Evolutionary conservation across 2,888 invertebrate genomes (phyloP).

Genomic region (Neoitamus cyanurus): DNA sequence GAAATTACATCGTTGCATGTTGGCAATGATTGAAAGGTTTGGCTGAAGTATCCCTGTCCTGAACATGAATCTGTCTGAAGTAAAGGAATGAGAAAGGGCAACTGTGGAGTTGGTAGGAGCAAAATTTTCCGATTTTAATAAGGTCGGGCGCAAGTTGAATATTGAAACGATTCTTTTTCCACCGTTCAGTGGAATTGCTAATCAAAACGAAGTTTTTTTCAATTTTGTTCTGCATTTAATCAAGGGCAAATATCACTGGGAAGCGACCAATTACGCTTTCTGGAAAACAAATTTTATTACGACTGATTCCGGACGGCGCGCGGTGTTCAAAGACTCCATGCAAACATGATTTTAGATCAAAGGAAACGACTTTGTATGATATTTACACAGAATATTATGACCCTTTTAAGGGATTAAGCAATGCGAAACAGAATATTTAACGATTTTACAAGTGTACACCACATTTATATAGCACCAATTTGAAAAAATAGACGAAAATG

Average conservation of each 20-base stretch:
- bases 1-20: conserved; percentile 11
- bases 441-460: not conserved
- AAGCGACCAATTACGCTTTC: not conserved
- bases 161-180: not conserved
- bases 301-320: not conserved
- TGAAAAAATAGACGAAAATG: too few relatives aligned
- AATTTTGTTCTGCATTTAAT: not conserved
- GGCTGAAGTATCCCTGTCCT: not conserved
- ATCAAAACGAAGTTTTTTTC: not conserved
- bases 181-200: not conserved
- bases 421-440: not conserved
- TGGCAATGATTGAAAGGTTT: not conserved
- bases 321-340: not conserved
- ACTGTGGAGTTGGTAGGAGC: not conserved
- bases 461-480: too few relatives aligned
- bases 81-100: not conserved
- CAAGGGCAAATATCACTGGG: not conserved
- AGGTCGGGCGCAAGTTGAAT: not conserved
- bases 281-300: not conserved
- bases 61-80: not conserved
- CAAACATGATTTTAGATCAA: not conserved
- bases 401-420: not conserved
- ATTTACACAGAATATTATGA: not conserved
- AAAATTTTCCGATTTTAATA: not conserved
- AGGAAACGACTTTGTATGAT: not conserved